phyloP scores from a whole-genome alignment of 2,888 invertebrate species.

The Oscheius sp. region DNA sequence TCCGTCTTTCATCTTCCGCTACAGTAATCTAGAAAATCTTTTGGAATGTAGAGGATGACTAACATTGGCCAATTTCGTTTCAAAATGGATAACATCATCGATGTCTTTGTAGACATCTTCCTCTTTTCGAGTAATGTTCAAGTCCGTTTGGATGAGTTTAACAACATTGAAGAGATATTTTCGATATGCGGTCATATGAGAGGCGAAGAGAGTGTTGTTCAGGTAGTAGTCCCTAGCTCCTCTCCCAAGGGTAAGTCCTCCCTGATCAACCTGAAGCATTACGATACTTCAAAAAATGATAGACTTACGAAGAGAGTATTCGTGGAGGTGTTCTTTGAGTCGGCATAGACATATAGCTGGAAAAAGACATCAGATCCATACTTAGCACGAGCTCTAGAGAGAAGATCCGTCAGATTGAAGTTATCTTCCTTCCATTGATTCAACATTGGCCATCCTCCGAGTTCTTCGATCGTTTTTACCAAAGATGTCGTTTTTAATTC shows the following conservation, averaged over 20 bases:
- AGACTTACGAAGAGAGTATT: slow-evolving; percentile 45
- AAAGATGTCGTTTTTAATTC: slow-evolving; percentile 53
- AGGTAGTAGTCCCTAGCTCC: slow-evolving; percentile 68
- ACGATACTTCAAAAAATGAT: neutral
- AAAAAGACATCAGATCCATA: slow-evolving; percentile 65
- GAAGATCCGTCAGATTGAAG: slow-evolving; percentile 45
- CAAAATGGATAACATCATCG: slow-evolving; percentile 52
- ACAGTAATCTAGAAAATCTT: slow-evolving; percentile 45
- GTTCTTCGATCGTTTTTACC: slow-evolving; percentile 47
- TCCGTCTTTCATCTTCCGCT: slow-evolving; percentile 53
- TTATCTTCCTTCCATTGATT: slow-evolving; percentile 33
- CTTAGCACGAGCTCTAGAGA: slow-evolving; percentile 37
- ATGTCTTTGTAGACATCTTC: slow-evolving; percentile 38
- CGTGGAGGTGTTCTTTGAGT: slow-evolving; percentile 62
- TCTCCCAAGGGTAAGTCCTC: slow-evolving; percentile 62
- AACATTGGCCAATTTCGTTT: slow-evolving; percentile 52
- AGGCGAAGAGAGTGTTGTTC: slow-evolving; percentile 65
- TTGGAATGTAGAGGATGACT: neutral
- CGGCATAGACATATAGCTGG: slow-evolving; percentile 68
- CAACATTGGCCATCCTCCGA: slow-evolving; percentile 66
- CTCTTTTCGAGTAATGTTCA: slow-evolving; percentile 39
- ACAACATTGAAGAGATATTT: slow-evolving; percentile 57
- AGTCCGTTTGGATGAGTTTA: slow-evolving; percentile 40
- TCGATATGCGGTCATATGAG: slow-evolving; percentile 66
- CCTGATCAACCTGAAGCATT: slow-evolving; percentile 63